Base-by-base conservation (phyloP, 2,888 invertebrate species). In the Nowickia ferox region DNA sequence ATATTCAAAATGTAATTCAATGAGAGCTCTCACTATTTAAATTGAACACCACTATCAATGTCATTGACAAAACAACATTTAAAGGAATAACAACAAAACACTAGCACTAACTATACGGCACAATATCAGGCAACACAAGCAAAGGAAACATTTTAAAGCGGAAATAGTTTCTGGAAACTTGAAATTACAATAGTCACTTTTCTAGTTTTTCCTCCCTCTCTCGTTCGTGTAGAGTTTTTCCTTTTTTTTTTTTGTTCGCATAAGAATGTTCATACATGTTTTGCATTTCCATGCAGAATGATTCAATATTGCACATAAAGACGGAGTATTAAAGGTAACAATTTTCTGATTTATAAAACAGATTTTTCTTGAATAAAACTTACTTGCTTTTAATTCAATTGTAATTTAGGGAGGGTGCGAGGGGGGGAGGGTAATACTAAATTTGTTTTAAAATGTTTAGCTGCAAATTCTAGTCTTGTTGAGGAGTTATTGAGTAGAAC, bases 151-250 rank as follows among this genome's bases (percentile, higher is more conserved):
- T 84, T 84, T 84, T 78, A 84, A 81, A 77, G 74, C 86, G 84
- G 81, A 86, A 86, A 84, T 84, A 86, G 84, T 84, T 86, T 84
- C 84, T 84, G 86, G 84, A 86, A 84, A 77, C 83, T 86, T 86
- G 83, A 86, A 83, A 86, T 86, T 84, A 77, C 86, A 86, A 86
- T 83, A 76, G 75, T 79, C 79, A 78, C 59, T 42, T 82, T 71
- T 68, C 57, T 72, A 13, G 9, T 9, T 59, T 38, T 38, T 57
- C 6, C 22, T 17, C 13, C 6, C 22, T 30, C 9, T 22, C 13
- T 55, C 42, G 19, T 57, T 48, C 10, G 3, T 57, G 19, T 71
- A 13, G 30, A 46, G n/a, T 71, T 46, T 19, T 8, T 13, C 38
- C 15, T 13, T 80, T 66, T 44, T 15, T 42, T 30, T 46, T 48